These are phyloP conservation scores for Otus sunia DNA, from an alignment of 2,113 vertebrate genomes.

Conservation along the genomic window DNA sequence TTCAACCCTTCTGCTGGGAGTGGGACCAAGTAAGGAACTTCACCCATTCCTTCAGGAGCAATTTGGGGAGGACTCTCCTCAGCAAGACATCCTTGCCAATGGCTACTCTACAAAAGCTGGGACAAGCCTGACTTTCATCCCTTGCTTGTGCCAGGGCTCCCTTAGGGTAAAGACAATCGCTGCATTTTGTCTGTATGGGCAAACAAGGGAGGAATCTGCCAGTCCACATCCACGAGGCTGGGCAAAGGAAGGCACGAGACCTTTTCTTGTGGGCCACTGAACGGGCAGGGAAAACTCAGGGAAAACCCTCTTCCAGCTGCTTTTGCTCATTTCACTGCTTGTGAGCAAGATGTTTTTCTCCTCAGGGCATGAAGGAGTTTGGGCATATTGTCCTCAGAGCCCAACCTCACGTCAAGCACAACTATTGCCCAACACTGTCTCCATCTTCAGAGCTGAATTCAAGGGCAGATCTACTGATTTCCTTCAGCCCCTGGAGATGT, in stretches of 20 bases:
- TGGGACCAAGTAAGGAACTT: background rate
- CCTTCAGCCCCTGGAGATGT: background rate
- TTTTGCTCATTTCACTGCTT: background rate
- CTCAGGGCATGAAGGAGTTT: background rate
- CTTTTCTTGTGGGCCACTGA: background rate
- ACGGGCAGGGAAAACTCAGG: background rate
- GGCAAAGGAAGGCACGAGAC: background rate
- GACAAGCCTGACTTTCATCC: background rate
- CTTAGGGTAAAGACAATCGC: background rate
- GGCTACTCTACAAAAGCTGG: background rate
- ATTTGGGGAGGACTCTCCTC: background rate
- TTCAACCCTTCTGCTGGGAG: background rate
- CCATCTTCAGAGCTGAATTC: background rate
- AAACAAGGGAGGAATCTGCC: background rate
- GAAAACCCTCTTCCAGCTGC: background rate
- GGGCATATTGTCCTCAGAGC: background rate
- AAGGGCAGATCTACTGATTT: background rate
- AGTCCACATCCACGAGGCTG: background rate
- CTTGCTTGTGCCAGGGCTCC: background rate
- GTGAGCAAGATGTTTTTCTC: background rate
- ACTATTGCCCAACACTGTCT: background rate
- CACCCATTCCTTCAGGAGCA: background rate
- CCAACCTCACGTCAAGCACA: background rate
- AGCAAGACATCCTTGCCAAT: background rate
- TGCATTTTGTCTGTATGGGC: background rate